A percentile compares a stretch with the other conserved stretches of the same genome.
phyloP scores from a whole-genome alignment of 2,797 vertebrate species.

The Acanthis flammea region DNA sequence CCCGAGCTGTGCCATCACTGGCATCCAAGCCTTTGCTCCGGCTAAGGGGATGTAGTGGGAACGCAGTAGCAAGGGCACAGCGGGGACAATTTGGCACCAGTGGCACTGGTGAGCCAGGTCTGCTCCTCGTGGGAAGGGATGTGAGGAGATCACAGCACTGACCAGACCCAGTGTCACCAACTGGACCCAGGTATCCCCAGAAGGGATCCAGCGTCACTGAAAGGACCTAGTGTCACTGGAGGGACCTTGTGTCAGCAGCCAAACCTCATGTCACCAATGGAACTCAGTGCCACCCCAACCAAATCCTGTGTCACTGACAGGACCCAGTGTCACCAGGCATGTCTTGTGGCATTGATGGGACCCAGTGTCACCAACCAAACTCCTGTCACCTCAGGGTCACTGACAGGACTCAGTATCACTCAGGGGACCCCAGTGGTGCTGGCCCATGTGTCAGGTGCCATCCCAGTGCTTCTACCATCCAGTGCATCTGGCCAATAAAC shows the following conservation, averaged over 20 bases:
- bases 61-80: neutral
- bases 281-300: neutral
- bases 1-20: neutral
- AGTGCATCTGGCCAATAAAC: neutral
- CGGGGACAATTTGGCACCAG: neutral
- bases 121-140: neutral
- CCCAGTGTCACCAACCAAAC: neutral
- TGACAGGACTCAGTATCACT: neutral
- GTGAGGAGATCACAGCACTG: neutral
- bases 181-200: neutral
- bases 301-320: neutral
- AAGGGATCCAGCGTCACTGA: neutral
- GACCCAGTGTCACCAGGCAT: neutral
- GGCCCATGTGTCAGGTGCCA: neutral
- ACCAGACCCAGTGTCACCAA: neutral
- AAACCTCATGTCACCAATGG: neutral
- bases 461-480: neutral
- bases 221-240: neutral
- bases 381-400: neutral
- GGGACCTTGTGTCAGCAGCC: neutral
- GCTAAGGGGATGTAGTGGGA: neutral
- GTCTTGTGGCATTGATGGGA: neutral
- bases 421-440: neutral
- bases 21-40: neutral
- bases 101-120: neutral